phyloP scores from a whole-genome alignment of 2,888 invertebrate genomes.

The Rapana venosa region DNA sequence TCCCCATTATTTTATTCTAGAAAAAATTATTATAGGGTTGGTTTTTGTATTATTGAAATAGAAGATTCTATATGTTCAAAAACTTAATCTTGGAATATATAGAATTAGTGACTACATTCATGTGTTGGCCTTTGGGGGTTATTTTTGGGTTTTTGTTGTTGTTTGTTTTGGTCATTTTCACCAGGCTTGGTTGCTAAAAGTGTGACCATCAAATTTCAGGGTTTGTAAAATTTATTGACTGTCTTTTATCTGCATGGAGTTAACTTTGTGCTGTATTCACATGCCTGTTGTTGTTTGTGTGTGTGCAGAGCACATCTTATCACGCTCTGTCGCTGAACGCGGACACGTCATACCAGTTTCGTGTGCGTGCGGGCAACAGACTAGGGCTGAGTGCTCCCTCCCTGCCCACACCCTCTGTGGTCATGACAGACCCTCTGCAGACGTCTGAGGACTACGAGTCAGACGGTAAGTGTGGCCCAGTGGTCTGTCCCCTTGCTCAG shows the following conservation, averaged over 20 bases:
- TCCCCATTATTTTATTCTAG: too few species aligned
- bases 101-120: too few species aligned
- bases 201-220: too few species aligned
- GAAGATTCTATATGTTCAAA: too few species aligned
- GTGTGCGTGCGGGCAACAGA: constrained; percentile 87
- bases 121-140: too few species aligned
- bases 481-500: background rate
- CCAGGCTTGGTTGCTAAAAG: too few species aligned
- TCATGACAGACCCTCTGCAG: constrained; percentile 54
- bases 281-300: background rate
- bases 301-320: constrained; percentile 84
- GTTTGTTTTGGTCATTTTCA: too few species aligned
- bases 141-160: too few species aligned
- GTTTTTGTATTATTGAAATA: too few species aligned
- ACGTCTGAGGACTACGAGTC: constrained; percentile 59
- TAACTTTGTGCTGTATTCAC: background rate
- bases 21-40: too few species aligned
- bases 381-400: constrained; percentile 82
- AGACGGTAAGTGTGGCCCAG: constrained; percentile 61
- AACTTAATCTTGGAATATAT: too few species aligned
- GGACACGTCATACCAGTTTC: constrained; percentile 85
- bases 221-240: background rate
- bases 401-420: constrained; percentile 65
- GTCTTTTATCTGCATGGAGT: background rate
- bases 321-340: constrained; percentile 82